phyloP scores from a whole-genome alignment of 2,888 invertebrate species.

The Arrhopalites spinosus region DNA sequence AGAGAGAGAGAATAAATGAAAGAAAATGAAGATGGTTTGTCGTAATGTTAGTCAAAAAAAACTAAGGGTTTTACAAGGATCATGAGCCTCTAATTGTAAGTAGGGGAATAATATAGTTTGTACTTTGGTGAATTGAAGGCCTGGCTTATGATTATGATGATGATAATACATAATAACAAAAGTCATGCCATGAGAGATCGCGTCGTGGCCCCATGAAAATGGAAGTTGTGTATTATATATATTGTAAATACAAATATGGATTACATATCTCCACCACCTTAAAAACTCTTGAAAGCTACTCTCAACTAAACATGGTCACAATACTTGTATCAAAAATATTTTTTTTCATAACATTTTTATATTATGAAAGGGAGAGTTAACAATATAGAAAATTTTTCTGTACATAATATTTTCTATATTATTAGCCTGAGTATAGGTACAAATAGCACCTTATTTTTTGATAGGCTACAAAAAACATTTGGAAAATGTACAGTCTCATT shows the following conservation, averaged over 20 bases:
- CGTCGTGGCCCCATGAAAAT: conserved; percentile 36
- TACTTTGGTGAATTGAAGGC: background rate
- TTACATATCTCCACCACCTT: too few relatives aligned
- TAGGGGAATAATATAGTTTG: conserved; percentile 15
- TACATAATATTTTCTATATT: too few relatives aligned
- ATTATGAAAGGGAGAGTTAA: too few relatives aligned
- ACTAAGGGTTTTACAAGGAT: conserved; percentile 21
- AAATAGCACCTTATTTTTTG: too few relatives aligned
- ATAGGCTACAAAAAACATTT: too few relatives aligned
- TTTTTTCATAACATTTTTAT: too few relatives aligned
- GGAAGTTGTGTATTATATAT: background rate
- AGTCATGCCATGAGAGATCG: conserved; percentile 41
- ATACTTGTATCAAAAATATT: background rate
- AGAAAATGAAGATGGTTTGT: background rate
- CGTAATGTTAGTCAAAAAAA: background rate
- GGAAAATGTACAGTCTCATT: too few relatives aligned
- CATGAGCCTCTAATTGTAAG: conserved; percentile 19
- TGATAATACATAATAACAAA: conserved; percentile 19
- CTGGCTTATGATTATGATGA: conserved; percentile 26
- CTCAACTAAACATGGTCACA: too few relatives aligned
- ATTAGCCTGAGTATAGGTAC: too few relatives aligned
- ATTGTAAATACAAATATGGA: background rate
- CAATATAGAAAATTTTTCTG: too few relatives aligned
- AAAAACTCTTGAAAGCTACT: too few relatives aligned
- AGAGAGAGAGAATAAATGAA: background rate